Evolutionary conservation across 2,888 invertebrate species (phyloP).

Genomic region (Synanthedon myopaeformis): DNA sequence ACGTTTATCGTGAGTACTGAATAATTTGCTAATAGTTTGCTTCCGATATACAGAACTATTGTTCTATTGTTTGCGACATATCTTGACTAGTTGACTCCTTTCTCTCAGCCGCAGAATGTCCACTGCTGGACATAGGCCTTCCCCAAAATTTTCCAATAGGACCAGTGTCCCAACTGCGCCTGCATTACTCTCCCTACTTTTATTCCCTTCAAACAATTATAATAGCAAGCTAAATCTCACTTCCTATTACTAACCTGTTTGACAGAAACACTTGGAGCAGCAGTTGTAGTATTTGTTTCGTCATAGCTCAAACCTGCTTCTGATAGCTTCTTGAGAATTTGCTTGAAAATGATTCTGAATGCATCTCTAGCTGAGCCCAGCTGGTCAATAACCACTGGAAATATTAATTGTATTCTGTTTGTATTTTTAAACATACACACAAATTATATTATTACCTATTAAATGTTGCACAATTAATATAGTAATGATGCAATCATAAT

Average conservation of each 20-base stretch:
- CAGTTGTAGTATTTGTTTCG: conserved; percentile 47
- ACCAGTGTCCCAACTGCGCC: too few relatives aligned
- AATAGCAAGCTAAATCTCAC: neutral
- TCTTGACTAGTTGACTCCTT: too few relatives aligned
- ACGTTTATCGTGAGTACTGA: too few relatives aligned
- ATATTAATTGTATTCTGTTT: neutral
- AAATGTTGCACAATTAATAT: conserved; percentile 13
- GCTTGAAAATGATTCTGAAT: conserved; percentile 51
- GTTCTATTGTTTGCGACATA: too few relatives aligned
- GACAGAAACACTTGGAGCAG: conserved; percentile 55
- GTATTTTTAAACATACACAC: too few relatives aligned
- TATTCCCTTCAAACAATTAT: conserved; percentile 1
- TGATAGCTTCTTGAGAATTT: conserved; percentile 61
- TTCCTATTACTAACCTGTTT: conserved; percentile 43
- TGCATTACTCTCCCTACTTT: neutral
- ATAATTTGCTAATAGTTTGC: too few relatives aligned
- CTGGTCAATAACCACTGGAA: conserved; percentile 60
- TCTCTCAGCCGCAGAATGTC: too few relatives aligned
- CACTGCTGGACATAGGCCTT: too few relatives aligned
- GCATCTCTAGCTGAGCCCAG: conserved; percentile 73
- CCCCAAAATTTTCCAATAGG: too few relatives aligned
- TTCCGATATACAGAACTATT: too few relatives aligned
- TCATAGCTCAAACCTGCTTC: conserved; percentile 56
- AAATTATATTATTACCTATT: neutral
- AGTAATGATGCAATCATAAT: conserved; percentile 15